phyloP scores from a whole-genome alignment of 92 coral and sea anemone species.

The Phenganax marumi region DNA sequence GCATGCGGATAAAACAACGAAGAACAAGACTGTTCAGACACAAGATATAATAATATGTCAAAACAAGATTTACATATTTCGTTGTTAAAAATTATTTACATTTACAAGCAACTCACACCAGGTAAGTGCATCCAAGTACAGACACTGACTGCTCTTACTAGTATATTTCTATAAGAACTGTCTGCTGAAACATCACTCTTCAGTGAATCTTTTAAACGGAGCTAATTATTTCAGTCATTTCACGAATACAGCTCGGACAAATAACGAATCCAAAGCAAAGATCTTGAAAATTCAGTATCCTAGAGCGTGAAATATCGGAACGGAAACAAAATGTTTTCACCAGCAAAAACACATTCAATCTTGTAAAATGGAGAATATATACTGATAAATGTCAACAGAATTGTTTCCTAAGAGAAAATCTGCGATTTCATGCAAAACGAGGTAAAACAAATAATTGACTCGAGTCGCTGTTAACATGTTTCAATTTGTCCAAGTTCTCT shows the following conservation, averaged over 20 bases:
- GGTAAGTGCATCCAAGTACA: conserved; percentile 7
- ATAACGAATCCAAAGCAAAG: too few species aligned
- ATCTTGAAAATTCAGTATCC: too few species aligned
- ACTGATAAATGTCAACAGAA: too few species aligned
- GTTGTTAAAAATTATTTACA: neutral
- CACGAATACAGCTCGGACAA: too few species aligned
- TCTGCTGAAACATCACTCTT: neutral
- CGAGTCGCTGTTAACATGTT: neutral
- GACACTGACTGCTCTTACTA: neutral
- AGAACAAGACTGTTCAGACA: neutral
- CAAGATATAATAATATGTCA: conserved; percentile 23
- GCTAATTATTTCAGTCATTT: too few species aligned
- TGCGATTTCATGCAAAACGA: too few species aligned
- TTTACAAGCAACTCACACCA: conserved; percentile 32
- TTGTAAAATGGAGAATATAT: too few species aligned
- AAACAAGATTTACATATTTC: conserved; percentile 23
- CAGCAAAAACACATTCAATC: too few species aligned
- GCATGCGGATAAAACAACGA: neutral
- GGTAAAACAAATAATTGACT: neutral
- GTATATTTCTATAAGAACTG: neutral
- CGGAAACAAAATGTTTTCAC: neutral
- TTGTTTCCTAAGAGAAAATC: too few species aligned
- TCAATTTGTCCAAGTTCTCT: neutral
- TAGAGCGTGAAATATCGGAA: too few species aligned
- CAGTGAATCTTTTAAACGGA: too few species aligned